Conservation (phyloP, 2,888 invertebrate species). For the Amiota mariae region DNA sequence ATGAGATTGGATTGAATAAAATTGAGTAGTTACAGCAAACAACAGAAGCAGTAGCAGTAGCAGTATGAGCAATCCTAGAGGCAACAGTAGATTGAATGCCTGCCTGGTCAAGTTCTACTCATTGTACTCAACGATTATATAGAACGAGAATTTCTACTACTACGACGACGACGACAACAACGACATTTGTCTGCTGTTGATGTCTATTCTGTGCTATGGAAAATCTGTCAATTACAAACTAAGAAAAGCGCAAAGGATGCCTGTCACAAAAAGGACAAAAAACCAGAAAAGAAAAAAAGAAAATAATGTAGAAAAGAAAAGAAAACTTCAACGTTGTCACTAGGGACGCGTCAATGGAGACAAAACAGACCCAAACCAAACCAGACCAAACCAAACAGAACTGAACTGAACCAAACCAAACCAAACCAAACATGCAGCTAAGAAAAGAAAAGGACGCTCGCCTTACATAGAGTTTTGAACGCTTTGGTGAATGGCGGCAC, state of each 20-base stretch:
- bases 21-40: constrained; percentile 22
- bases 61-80: background rate
- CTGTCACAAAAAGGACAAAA: constrained; percentile 45
- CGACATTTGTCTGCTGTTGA: constrained; percentile 58
- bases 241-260: constrained; percentile 62
- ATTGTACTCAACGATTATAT: too few relatives aligned
- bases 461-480: too few relatives aligned
- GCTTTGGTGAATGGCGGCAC: too few relatives aligned
- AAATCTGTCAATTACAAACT: constrained; percentile 62
- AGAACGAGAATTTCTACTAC: too few relatives aligned
- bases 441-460: too few relatives aligned
- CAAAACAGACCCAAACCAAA: constrained; percentile 40
- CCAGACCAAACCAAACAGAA: background rate
- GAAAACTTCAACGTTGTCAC: background rate
- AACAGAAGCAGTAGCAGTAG: background rate
- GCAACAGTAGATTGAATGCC: background rate
- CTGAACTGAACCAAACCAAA: background rate
- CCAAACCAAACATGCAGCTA: too few relatives aligned
- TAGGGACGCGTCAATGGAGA: constrained; percentile 37
- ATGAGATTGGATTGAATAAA: constrained; percentile 19
- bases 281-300: constrained; percentile 34
- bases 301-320: constrained; percentile 16
- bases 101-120: background rate
- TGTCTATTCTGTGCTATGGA: constrained; percentile 45
- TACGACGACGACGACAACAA: constrained; percentile 38